These are phyloP conservation scores for Diarsia rubi DNA, from an alignment of 2,888 invertebrate genomes.

Conservation along the genomic window DNA sequence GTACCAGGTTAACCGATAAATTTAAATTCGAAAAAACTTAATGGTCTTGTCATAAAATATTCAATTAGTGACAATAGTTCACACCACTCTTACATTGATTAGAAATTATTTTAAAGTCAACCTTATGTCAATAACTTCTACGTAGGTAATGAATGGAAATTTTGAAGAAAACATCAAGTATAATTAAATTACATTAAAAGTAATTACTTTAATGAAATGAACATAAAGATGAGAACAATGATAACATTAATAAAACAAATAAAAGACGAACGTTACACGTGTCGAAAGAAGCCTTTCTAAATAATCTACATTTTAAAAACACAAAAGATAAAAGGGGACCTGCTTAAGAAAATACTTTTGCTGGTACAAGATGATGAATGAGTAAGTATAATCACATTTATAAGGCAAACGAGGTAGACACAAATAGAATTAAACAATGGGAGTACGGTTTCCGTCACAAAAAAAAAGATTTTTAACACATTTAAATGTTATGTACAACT, in stretches of 20 bases:
- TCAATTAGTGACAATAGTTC: not conserved
- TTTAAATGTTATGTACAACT: not conserved
- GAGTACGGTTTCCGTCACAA: not conserved
- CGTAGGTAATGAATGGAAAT: constrained; percentile 2
- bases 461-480: not conserved
- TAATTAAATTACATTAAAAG: constrained; percentile 3
- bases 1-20: not conserved
- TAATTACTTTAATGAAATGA: not conserved
- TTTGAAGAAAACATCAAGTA: not conserved
- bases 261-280: constrained; percentile 18
- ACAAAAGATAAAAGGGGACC: not conserved
- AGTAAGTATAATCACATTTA: constrained; percentile 12
- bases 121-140: not conserved
- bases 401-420: constrained; percentile 6
- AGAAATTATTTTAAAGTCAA: not conserved
- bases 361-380: not conserved
- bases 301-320: not conserved
- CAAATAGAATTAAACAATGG: not conserved
- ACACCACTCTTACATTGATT: not conserved
- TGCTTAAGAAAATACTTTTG: not conserved
- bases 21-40: not conserved
- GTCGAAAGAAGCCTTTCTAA: not conserved
- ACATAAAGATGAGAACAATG: not conserved
- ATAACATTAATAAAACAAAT: constrained; percentile 29
- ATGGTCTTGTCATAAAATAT: not conserved